Evolutionary conservation across 1,140 invertebrate species (phyloP).

Genomic region (Parasteatoda tepidariorum): DNA sequence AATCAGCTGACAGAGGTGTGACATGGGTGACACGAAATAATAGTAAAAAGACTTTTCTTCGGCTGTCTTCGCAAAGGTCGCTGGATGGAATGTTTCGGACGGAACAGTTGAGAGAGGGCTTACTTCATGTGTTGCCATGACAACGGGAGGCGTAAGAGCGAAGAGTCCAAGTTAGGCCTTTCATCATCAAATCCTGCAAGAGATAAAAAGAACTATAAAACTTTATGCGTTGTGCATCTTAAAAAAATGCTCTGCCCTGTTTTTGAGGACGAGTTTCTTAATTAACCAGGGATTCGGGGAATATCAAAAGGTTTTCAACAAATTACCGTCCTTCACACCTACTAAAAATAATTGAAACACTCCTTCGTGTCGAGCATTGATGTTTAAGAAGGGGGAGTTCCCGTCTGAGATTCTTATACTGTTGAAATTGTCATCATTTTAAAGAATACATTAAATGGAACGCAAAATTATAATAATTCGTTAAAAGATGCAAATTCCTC

Average conservation of each 20-base stretch:
- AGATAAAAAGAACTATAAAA: conserved; percentile 22
- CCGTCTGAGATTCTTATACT: too few relatives aligned
- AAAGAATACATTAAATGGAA: too few relatives aligned
- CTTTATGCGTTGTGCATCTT: neutral
- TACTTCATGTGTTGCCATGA: conserved; percentile 31
- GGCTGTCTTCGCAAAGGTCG: neutral
- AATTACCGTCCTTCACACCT: too few relatives aligned
- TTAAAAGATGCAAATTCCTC: too few relatives aligned
- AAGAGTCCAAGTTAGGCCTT: conserved; percentile 2
- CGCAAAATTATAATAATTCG: too few relatives aligned
- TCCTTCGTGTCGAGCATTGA: too few relatives aligned
- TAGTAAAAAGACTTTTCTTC: too few relatives aligned
- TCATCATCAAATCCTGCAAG: conserved; percentile 23
- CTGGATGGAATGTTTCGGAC: neutral
- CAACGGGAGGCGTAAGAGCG: conserved; percentile 6
- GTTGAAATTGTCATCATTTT: too few relatives aligned
- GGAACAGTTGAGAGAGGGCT: neutral
- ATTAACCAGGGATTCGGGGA: conserved; percentile 37
- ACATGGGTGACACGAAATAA: too few relatives aligned
- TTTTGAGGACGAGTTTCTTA: conserved; percentile 24
- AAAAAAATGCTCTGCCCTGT: neutral
- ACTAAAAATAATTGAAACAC: too few relatives aligned
- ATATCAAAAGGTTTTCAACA: too few relatives aligned
- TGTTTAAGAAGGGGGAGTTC: too few relatives aligned
- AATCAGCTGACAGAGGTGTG: neutral